Base-by-base conservation (phyloP, 2,113 vertebrate species). In the Notothenia rossii region DNA sequence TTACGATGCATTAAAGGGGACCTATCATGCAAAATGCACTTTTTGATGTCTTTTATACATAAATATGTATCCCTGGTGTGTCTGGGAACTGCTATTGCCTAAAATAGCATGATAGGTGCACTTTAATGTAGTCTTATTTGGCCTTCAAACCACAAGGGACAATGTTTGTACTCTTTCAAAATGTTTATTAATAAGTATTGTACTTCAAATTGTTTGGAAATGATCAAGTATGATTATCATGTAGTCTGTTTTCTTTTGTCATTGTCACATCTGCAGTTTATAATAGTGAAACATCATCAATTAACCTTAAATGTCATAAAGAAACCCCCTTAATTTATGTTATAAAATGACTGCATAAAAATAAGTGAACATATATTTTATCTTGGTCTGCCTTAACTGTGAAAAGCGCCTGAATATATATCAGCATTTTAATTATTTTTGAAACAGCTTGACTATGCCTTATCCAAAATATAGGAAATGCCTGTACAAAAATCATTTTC, bases 401-500 rank as follows among this genome's bases (percentile, higher is more conserved):
- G 29, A 29, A 29, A 29, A 29, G 29, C 29, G 4, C 29, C 29
- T 29, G 29, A 29, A 29, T 29, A 29, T 29, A 29, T 29, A 29
- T 29, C 29, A 29, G 29, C 29, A 29, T 29, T 29, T 29, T 29
- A 4, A 29, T 29, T 29, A 0, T 29, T 29, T 55, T 25, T 50
- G 48, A 22, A 55, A 45, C 20, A 6, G 46, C 13, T 72, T 0
- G 18, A 43, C 53, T 54, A 20, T 48, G 55, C 55, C 8, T 9
- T 60, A 33, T 48, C 43, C n/a, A 72, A 54, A 76, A 82, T 69
- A 50, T 48, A 29, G 51, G 4, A 33, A 12, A 12, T 33, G 33
- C 53, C 29, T 54, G 72, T 70, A 88, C n/a, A 71, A 48, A 84
- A 29, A n/a, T 50, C 11, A 59, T 56, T 15, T 25, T 36, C 62